Evolutionary conservation across 2,888 invertebrate species (phyloP).

Genomic region (Alviniconcha strummeri): DNA sequence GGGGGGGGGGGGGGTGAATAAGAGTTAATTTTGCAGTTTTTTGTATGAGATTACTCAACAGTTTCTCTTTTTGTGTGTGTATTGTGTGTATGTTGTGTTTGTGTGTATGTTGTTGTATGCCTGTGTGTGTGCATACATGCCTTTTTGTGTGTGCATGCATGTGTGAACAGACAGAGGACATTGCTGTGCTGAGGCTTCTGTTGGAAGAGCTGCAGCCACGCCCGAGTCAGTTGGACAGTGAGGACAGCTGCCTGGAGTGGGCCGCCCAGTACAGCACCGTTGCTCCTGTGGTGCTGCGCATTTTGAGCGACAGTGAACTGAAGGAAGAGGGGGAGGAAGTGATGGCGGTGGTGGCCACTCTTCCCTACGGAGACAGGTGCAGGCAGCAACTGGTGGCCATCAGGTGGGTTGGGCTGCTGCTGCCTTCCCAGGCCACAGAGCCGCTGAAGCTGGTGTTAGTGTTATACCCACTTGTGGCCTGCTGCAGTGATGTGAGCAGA

Average conservation of each 20-base stretch:
- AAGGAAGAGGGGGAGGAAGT: conserved; percentile 14
- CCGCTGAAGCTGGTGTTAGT: no score
- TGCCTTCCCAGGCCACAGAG: no score
- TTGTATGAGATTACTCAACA: no score
- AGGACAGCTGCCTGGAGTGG: conserved; percentile 48
- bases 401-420: neutral
- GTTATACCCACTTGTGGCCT: no score
- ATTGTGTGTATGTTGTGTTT: neutral
- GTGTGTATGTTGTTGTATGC: neutral
- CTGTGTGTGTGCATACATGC: neutral
- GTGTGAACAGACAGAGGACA: conserved; percentile 47
- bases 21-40: no score
- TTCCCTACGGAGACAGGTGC: conserved; percentile 22
- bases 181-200: conserved; percentile 46
- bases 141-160: neutral
- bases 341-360: neutral
- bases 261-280: conserved; percentile 47
- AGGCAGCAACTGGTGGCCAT: conserved; percentile 4
- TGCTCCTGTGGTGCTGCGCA: conserved; percentile 50
- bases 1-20: no score
- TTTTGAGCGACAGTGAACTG: conserved; percentile 33
- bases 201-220: conserved; percentile 49
- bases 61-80: neutral
- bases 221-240: conserved; percentile 40
- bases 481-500: no score